These are phyloP conservation scores for Sebastes dallii DNA, from an alignment of 2,797 vertebrate genomes.

Conservation along the genomic window DNA sequence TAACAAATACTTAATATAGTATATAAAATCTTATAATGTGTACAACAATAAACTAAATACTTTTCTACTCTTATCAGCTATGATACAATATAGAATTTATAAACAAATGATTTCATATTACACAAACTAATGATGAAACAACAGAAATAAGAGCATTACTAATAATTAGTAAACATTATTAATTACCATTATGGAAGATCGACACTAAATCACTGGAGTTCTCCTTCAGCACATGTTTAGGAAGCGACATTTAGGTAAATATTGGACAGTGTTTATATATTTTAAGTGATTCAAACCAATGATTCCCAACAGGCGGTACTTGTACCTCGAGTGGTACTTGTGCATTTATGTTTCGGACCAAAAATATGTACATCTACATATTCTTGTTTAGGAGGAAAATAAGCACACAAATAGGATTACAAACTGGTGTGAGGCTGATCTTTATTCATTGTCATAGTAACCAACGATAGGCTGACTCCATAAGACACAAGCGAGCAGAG, in stretches of 20 bases:
- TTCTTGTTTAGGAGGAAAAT: not conserved
- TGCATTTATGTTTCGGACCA: not conserved
- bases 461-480: not conserved
- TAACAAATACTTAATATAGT: too few species aligned
- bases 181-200: too few species aligned
- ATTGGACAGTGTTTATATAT: not conserved
- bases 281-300: not conserved
- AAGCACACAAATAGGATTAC: not conserved
- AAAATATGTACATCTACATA: not conserved
- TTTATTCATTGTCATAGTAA: not conserved
- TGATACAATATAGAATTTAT: too few species aligned
- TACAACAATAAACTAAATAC: too few species aligned
- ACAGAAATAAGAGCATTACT: too few species aligned
- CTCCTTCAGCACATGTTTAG: not conserved
- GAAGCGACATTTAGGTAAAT: too few species aligned
- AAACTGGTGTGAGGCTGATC: not conserved
- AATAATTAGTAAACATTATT: too few species aligned
- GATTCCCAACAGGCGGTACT: not conserved
- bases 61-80: too few species aligned
- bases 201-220: not conserved
- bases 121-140: too few species aligned
- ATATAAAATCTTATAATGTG: too few species aligned
- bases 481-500: not conserved
- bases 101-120: too few species aligned
- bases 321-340: not conserved